Evolutionary conservation across 2,797 vertebrate species (phyloP).

Genomic region (Sebastes glaucus): DNA sequence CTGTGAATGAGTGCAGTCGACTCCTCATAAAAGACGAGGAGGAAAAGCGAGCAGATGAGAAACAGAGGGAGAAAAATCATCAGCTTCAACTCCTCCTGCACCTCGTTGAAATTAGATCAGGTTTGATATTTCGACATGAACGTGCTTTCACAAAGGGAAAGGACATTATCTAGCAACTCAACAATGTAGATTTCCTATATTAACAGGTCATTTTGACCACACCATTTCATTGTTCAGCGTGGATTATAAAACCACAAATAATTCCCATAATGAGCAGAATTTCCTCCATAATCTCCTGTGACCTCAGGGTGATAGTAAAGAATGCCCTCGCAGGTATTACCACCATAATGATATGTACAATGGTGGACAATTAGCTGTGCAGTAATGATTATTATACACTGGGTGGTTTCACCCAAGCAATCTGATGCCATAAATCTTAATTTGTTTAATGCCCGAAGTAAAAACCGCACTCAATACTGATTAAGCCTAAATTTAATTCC

Average conservation of each 20-base stretch:
- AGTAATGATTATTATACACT: slow-evolving; percentile 65
- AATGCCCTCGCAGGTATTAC: slow-evolving; percentile 54
- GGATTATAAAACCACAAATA: slow-evolving; percentile 42
- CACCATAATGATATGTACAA: slow-evolving; percentile 58
- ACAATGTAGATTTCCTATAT: slow-evolving; percentile 12
- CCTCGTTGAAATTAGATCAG: slow-evolving; percentile 48
- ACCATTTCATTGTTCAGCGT: slow-evolving; percentile 29
- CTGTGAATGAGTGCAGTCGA: slow-evolving; percentile 12
- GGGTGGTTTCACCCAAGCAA: slow-evolving; percentile 51
- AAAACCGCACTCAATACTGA: slow-evolving; percentile 72
- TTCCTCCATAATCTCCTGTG: slow-evolving; percentile 35
- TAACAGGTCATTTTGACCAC: slow-evolving; percentile 6
- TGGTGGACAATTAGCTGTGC: slow-evolving; percentile 65
- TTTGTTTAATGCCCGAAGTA: slow-evolving; percentile 72
- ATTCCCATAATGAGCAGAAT: slow-evolving; percentile 45
- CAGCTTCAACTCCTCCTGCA: slow-evolving; percentile 62
- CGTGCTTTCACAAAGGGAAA: slow-evolving; percentile 15
- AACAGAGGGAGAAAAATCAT: slow-evolving; percentile 43
- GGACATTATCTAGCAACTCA: slow-evolving; percentile 11
- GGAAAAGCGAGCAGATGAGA: slow-evolving; percentile 44
- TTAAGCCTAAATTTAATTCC: slow-evolving; percentile 68
- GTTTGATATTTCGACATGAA: slow-evolving; percentile 50
- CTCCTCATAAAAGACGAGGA: slow-evolving; percentile 40
- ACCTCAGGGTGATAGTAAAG: slow-evolving; percentile 35
- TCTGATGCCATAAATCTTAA: slow-evolving; percentile 70